Conservation (phyloP, 64 coral and sea anemone genomes). For the Stichodactyla helianthus region DNA sequence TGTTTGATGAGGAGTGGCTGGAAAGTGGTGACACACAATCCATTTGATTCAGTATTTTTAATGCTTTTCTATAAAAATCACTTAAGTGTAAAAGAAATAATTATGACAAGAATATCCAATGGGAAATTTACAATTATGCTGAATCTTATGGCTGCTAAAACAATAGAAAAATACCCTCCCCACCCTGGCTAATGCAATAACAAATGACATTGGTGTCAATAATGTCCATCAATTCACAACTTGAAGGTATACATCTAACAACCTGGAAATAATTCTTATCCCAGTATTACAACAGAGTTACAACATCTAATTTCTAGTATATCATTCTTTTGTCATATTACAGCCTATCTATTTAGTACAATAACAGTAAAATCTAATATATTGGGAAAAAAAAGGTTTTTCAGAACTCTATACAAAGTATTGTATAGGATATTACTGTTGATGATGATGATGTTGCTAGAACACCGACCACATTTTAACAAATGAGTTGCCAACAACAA, state of each 20-base stretch:
- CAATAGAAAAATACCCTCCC: constrained; percentile 23
- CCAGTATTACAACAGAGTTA: background rate
- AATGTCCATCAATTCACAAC: background rate
- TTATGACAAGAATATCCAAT: constrained; percentile 27
- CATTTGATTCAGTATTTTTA: constrained; percentile 2
- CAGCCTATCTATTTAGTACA: no score
- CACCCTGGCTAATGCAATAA: background rate
- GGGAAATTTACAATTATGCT: constrained; percentile 21
- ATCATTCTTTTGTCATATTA: background rate
- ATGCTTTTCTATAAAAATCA: constrained; percentile 29
- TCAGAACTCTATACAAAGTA: background rate
- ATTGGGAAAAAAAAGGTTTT: background rate
- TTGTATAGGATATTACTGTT: background rate
- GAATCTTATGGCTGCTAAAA: constrained; percentile 10
- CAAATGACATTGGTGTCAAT: background rate
- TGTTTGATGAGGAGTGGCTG: no score
- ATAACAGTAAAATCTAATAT: no score
- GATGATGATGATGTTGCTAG: background rate
- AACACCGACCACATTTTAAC: background rate
- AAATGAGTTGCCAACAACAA: background rate
- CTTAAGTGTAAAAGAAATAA: constrained; percentile 22
- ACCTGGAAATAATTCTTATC: background rate
- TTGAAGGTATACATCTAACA: background rate
- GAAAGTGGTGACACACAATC: background rate
- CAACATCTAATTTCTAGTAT: background rate